These are phyloP conservation scores for Acleris literana DNA, from an alignment of 2,888 invertebrate genomes.

Conservation along the genomic window DNA sequence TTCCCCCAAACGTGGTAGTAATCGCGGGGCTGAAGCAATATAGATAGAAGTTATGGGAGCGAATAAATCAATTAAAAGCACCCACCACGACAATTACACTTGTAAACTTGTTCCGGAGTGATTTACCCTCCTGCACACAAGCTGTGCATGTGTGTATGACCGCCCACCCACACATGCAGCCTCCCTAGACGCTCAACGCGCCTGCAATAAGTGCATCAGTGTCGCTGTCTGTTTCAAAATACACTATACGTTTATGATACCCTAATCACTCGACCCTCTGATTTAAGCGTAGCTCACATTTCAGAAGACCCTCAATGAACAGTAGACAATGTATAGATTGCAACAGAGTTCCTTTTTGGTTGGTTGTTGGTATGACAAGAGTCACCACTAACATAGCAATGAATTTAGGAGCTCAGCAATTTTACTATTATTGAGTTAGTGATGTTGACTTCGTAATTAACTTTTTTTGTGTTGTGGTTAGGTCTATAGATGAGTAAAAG, in stretches of 20 bases:
- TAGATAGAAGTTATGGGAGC: slow-evolving; percentile 32
- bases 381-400: slow-evolving; percentile 51
- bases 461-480: slow-evolving; percentile 47
- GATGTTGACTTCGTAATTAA: slow-evolving; percentile 59
- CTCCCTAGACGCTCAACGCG: slow-evolving; percentile 58
- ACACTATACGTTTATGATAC: slow-evolving; percentile 71
- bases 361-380: slow-evolving; percentile 39
- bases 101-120: slow-evolving; percentile 69
- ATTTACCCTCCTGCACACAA: slow-evolving; percentile 52
- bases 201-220: slow-evolving; percentile 66
- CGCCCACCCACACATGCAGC: slow-evolving; percentile 40
- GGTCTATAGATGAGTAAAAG: slow-evolving; percentile 17
- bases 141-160: slow-evolving; percentile 27
- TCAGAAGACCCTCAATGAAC: slow-evolving; percentile 31
- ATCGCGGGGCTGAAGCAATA: slow-evolving; percentile 24
- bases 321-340: slow-evolving; percentile 41
- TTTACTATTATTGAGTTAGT: slow-evolving; percentile 61
- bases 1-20: slow-evolving; percentile 33
- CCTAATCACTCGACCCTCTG: slow-evolving; percentile 72
- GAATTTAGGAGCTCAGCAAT: slow-evolving; percentile 54
- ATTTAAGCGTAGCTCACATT: slow-evolving; percentile 52
- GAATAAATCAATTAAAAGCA: slow-evolving; percentile 75
- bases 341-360: slow-evolving; percentile 34
- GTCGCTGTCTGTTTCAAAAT: slow-evolving; percentile 63
- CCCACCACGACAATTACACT: slow-evolving; percentile 73